phyloP scores from a whole-genome alignment of 2,113 vertebrate genomes.

The Callorhinus ursinus region DNA sequence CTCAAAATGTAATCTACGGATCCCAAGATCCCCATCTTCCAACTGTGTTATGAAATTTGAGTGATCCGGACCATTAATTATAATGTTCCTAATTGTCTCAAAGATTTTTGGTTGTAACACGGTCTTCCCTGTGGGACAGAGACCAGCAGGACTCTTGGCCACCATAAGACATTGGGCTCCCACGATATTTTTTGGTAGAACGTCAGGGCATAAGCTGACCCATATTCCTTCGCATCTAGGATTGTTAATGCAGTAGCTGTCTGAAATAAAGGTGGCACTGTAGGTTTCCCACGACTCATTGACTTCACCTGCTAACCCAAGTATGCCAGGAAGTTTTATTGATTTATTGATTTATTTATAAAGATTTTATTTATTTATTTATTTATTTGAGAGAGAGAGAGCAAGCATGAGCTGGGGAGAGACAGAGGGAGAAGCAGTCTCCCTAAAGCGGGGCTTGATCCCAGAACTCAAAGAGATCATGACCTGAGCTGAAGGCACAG shows the following conservation, averaged over 20 bases:
- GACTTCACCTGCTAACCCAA: neutral
- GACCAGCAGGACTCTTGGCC: neutral
- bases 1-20: slow-evolving; percentile 65
- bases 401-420: neutral
- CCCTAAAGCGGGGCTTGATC: neutral
- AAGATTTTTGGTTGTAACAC: slow-evolving; percentile 29
- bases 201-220: neutral
- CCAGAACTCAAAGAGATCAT: neutral
- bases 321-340: neutral
- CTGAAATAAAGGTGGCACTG: neutral
- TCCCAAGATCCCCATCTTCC: neutral
- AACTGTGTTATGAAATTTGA: slow-evolving; percentile 59
- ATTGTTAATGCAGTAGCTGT: neutral
- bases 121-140: neutral
- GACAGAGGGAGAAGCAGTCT: neutral
- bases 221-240: neutral
- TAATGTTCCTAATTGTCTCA: slow-evolving; percentile 42
- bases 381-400: neutral
- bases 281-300: neutral
- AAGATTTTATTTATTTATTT: neutral
- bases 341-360: too few relatives aligned
- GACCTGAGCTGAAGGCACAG: neutral
- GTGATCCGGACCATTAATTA: slow-evolving; percentile 69
- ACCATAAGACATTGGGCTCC: neutral
- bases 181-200: neutral